Conservation (phyloP, 2,113 vertebrate genomes). For the Tamias sibiricus region DNA sequence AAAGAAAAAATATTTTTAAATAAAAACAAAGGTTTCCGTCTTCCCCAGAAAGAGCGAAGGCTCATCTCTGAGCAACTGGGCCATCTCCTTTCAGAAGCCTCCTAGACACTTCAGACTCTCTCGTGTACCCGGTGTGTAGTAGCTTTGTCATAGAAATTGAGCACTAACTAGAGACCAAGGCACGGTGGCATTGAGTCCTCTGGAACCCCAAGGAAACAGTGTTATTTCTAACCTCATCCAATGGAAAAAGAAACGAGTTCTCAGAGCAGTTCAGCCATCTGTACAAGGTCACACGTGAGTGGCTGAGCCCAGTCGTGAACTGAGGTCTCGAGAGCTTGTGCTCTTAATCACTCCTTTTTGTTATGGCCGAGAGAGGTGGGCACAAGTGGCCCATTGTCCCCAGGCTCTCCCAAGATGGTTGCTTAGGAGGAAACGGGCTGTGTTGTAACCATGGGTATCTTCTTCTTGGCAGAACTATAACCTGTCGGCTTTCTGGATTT, state of each 20-base stretch:
- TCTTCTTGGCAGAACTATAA: conserved; percentile 90
- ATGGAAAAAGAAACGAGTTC: neutral
- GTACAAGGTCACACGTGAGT: neutral
- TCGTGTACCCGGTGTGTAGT: neutral
- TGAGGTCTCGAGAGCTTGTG: neutral
- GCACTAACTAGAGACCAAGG: neutral
- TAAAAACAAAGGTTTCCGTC: neutral
- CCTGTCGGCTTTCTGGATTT: conserved; percentile 89
- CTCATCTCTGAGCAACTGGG: neutral
- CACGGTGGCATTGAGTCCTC: neutral
- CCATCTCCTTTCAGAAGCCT: neutral
- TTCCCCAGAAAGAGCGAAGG: neutral
- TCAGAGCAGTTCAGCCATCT: neutral
- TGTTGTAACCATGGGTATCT: neutral
- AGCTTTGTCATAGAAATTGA: neutral
- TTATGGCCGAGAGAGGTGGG: neutral
- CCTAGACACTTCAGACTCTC: neutral
- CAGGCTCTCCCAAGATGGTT: neutral
- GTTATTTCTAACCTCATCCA: neutral
- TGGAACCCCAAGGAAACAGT: neutral
- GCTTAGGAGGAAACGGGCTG: neutral
- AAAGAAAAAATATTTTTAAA: no score
- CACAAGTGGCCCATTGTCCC: neutral
- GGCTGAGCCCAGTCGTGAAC: neutral
- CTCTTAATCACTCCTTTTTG: neutral